These are phyloP conservation scores for Noctua janthe DNA, from an alignment of 2,888 invertebrate species.

Conservation along the genomic window DNA sequence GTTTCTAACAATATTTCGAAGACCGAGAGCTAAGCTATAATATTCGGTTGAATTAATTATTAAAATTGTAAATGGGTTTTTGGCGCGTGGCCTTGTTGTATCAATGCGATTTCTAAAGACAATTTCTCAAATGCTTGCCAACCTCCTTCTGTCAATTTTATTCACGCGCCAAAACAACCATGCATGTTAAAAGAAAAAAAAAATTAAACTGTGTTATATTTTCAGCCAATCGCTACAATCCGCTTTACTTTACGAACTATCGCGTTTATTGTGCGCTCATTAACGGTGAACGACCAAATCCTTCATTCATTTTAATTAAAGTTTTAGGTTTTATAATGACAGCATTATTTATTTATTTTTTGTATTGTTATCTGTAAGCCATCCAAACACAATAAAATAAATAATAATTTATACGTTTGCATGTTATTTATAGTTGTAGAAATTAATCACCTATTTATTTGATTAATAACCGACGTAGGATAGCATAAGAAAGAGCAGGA, in stretches of 20 bases:
- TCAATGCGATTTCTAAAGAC: not conserved
- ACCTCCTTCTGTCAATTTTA: not conserved
- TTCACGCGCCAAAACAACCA: not conserved
- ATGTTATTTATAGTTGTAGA: not conserved
- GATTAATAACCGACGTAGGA: not conserved
- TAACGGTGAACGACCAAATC: slow-evolving; percentile 27
- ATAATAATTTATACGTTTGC: not conserved
- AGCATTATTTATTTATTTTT: not conserved
- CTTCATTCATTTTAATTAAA: slow-evolving; percentile 6
- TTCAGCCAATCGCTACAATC: slow-evolving; percentile 7
- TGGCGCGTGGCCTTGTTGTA: not conserved
- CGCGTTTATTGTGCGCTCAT: slow-evolving; percentile 34
- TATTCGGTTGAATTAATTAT: no score
- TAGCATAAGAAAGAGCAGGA: not conserved
- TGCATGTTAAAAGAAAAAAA: no score
- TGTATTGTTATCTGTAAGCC: no score
- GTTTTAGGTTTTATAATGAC: slow-evolving; percentile 12
- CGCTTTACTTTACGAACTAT: slow-evolving; percentile 10
- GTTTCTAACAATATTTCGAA: no score
- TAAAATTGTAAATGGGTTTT: not conserved
- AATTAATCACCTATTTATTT: not conserved
- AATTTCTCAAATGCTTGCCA: not conserved
- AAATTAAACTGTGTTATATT: not conserved
- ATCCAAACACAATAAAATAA: no score
- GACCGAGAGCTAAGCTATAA: no score